Conservation (phyloP, 1,140 invertebrate species). For the Eurytemora carolleeae region DNA sequence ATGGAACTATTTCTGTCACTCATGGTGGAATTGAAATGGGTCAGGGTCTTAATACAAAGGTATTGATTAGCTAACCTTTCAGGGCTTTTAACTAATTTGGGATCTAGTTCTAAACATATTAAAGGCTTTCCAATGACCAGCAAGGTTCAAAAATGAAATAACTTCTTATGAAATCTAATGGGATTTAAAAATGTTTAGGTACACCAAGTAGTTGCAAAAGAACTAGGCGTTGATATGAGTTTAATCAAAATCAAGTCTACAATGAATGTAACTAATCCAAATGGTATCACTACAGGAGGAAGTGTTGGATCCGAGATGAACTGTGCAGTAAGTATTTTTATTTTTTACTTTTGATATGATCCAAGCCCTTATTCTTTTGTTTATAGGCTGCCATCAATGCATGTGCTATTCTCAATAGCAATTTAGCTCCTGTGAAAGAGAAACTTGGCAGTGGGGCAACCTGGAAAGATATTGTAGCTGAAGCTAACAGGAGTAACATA, state of each 20-base stretch:
- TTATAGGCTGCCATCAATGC: slow-evolving; percentile 40
- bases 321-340: background rate
- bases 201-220: slow-evolving; percentile 11
- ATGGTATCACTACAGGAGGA: slow-evolving; percentile 25
- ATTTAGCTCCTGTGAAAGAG: slow-evolving; percentile 39
- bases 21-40: slow-evolving; percentile 48
- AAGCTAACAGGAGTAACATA: slow-evolving; percentile 34
- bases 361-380: slow-evolving; percentile 2
- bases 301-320: slow-evolving; percentile 20
- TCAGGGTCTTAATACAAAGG: slow-evolving; percentile 43
- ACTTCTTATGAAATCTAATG: slow-evolving; percentile 1
- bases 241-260: slow-evolving; percentile 23
- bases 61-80: slow-evolving; percentile 16
- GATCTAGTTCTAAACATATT: background rate
- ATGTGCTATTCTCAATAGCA: slow-evolving; percentile 39
- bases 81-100: background rate
- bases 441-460: slow-evolving; percentile 32
- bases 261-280: slow-evolving; percentile 22
- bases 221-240: slow-evolving; percentile 12
- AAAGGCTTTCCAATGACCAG: no score
- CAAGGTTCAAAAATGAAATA: no score
- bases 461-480: slow-evolving; percentile 42
- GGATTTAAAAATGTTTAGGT: slow-evolving; percentile 4
- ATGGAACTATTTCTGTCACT: slow-evolving; percentile 37
- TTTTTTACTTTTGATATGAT: no score